A percentile compares a stretch with the other conserved stretches of the same genome.
Evolutionary conservation across 2,888 invertebrate species (phyloP).

Genomic region (Alentia gelatinosa): DNA sequence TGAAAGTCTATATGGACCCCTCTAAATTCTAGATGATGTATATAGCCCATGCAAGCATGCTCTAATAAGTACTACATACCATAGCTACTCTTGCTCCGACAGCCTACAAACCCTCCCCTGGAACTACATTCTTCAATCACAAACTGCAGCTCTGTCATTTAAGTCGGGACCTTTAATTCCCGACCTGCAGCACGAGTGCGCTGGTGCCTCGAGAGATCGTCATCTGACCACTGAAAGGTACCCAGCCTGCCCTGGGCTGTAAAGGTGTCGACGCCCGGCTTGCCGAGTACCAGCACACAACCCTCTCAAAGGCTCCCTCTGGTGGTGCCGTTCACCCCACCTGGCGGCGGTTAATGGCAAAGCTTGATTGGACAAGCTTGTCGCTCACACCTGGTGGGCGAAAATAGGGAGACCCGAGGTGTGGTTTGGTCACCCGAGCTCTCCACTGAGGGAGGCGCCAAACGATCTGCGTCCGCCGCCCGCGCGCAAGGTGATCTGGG

Average conservation of each 20-base stretch:
- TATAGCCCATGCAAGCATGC: no score
- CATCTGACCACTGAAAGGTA: not conserved
- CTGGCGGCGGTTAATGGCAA: constrained; percentile 48
- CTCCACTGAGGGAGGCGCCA: constrained; percentile 46
- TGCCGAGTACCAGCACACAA: not conserved
- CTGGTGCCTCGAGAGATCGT: not conserved
- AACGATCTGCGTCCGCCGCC: not conserved
- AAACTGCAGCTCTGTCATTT: no score
- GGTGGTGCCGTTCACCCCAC: constrained; percentile 12
- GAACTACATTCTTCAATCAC: no score
- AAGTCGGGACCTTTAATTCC: no score
- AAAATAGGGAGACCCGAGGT: constrained; percentile 42
- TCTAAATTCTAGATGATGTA: no score
- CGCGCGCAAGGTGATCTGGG: not conserved
- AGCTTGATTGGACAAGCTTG: constrained; percentile 53
- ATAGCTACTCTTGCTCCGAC: no score
- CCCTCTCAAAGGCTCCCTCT: not conserved
- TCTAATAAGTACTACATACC: no score
- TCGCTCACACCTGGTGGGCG: constrained; percentile 51
- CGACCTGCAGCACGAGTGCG: not conserved
- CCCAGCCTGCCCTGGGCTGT: not conserved
- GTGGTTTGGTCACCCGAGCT: constrained; percentile 21
- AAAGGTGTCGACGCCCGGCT: not conserved
- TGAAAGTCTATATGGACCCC: no score
- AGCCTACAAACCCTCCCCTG: no score